These are phyloP conservation scores for Lacanobia oleracea DNA, from an alignment of 2,888 invertebrate genomes.

Conservation along the genomic window DNA sequence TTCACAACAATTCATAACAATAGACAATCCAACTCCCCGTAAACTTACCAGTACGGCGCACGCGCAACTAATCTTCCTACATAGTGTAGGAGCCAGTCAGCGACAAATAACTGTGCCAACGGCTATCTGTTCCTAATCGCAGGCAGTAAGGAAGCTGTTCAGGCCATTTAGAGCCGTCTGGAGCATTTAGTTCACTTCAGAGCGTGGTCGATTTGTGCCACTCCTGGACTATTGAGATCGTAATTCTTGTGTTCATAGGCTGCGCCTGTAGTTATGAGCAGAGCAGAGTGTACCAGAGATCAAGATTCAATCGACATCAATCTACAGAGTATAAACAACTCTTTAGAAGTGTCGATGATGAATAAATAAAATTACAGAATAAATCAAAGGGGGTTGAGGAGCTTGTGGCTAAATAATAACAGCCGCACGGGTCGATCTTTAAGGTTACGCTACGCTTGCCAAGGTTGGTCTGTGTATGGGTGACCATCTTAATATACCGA, in stretches of 20 bases:
- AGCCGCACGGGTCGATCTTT: too few relatives aligned
- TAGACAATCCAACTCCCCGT: constrained; percentile 22
- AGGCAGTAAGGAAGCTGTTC: constrained; percentile 55
- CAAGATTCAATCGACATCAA: too few relatives aligned
- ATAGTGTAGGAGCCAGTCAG: constrained; percentile 50
- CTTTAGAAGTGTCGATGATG: too few relatives aligned
- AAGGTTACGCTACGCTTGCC: too few relatives aligned
- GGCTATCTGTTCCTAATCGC: constrained; percentile 70
- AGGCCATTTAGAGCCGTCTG: constrained; percentile 48
- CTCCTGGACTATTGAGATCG: constrained; percentile 15
- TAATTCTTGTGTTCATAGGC: constrained; percentile 12
- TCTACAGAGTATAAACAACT: too few relatives aligned
- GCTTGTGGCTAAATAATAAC: too few relatives aligned
- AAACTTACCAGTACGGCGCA: constrained; percentile 27
- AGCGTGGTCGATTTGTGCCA: constrained; percentile 18
- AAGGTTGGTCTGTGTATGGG: too few relatives aligned
- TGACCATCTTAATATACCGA: too few relatives aligned
- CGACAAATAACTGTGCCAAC: constrained; percentile 63
- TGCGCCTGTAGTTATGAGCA: not conserved
- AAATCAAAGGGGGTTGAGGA: too few relatives aligned
- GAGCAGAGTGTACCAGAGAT: too few relatives aligned
- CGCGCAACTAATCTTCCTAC: constrained; percentile 51
- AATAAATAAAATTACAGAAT: too few relatives aligned
- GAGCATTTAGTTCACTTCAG: constrained; percentile 40
- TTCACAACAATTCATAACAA: constrained; percentile 34